A percentile compares a stretch with the other conserved stretches of the same genome.
These are phyloP conservation scores for Acanthacorydalis orientalis DNA, from an alignment of 2,888 invertebrate genomes.

Conservation along the genomic window DNA sequence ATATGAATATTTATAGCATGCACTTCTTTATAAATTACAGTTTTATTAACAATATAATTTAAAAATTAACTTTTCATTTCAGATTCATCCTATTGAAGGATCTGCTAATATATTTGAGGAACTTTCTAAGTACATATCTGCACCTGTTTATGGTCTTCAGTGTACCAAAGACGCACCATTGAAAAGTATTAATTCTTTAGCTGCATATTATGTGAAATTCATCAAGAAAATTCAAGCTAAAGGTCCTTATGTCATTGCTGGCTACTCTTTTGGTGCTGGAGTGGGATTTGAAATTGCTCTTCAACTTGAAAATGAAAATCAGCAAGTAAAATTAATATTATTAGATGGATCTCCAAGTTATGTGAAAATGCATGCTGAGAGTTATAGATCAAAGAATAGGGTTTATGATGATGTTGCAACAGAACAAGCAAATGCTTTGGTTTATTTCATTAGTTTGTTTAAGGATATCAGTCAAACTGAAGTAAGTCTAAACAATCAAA, in stretches of 20 bases:
- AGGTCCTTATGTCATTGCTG: slow-evolving; percentile 78
- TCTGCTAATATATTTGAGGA: slow-evolving; percentile 51
- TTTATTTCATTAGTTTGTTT: slow-evolving; percentile 69
- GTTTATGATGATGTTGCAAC: slow-evolving; percentile 32
- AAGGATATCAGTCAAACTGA: slow-evolving; percentile 56
- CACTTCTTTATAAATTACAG: background rate
- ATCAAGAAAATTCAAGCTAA: slow-evolving; percentile 58
- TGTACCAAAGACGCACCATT: slow-evolving; percentile 64
- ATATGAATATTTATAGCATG: too few species aligned
- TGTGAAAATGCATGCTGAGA: slow-evolving; percentile 58
- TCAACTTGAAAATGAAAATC: slow-evolving; percentile 51
- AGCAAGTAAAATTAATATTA: slow-evolving; percentile 47
- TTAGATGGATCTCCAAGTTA: slow-evolving; percentile 84
- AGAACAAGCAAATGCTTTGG: slow-evolving; percentile 56
- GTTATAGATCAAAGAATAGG: slow-evolving; percentile 39
- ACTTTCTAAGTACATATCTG: slow-evolving; percentile 54
- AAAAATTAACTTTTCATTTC: slow-evolving; percentile 5
- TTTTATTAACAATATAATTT: background rate
- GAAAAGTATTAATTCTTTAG: slow-evolving; percentile 51
- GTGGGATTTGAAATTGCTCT: slow-evolving; percentile 91
- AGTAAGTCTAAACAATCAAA: slow-evolving; percentile 26
- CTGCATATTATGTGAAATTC: slow-evolving; percentile 52
- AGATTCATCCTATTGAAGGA: slow-evolving; percentile 80
- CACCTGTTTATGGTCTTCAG: slow-evolving; percentile 78
- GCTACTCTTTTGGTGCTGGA: slow-evolving; percentile 91